These are phyloP conservation scores for Bradypodion ventrale DNA, from an alignment of 2,797 vertebrate genomes.

Conservation along the genomic window DNA sequence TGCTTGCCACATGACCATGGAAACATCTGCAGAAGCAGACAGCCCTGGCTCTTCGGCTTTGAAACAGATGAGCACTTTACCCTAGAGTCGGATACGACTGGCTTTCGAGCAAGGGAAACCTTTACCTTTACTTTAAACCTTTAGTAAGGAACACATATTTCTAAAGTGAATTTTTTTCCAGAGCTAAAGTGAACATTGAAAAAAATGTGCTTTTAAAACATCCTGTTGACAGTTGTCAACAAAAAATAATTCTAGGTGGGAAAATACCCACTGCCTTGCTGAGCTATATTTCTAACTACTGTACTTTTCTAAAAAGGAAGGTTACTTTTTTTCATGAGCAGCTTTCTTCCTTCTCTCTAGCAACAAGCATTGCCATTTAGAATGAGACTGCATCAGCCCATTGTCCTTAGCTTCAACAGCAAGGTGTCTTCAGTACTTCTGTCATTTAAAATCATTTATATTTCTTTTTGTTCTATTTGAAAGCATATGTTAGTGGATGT, in stretches of 20 bases:
- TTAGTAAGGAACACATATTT: background rate
- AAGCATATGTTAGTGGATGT: background rate
- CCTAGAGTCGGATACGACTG: too few relatives aligned
- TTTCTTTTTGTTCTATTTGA: background rate
- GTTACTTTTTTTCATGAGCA: background rate
- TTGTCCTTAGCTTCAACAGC: background rate
- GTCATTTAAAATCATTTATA: background rate
- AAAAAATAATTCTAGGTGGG: background rate
- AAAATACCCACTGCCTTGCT: background rate
- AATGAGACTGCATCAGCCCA: background rate
- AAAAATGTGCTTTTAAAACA: background rate
- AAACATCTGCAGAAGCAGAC: too few relatives aligned
- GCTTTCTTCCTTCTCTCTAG: background rate
- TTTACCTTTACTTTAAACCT: too few relatives aligned
- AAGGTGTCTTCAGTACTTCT: background rate
- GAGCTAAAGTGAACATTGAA: too few relatives aligned
- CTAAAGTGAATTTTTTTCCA: background rate
- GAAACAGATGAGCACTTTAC: too few relatives aligned
- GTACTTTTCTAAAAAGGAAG: background rate
- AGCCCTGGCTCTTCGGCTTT: too few relatives aligned
- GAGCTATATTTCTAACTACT: background rate
- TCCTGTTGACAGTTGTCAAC: background rate
- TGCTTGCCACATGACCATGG: too few relatives aligned
- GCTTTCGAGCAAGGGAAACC: too few relatives aligned
- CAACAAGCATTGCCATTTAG: background rate